Conservation (phyloP, 2,888 invertebrate genomes). For the Ennomos erosarius region DNA sequence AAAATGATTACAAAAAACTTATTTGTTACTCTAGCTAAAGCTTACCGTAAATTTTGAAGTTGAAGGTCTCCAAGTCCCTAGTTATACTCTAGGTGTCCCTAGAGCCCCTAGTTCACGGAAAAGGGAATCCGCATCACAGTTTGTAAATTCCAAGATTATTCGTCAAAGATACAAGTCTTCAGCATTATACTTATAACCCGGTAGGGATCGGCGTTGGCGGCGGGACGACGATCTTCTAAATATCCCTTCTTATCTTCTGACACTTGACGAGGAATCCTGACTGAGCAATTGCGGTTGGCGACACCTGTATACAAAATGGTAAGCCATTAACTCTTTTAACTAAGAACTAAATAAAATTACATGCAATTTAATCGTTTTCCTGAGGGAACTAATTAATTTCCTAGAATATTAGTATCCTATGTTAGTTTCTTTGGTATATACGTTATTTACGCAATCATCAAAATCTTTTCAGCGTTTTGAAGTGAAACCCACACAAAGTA, state of each 20-base stretch:
- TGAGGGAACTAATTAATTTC: too few species aligned
- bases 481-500: neutral
- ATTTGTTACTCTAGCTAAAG: too few species aligned
- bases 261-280: slow-evolving; percentile 96
- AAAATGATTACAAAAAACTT: neutral
- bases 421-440: too few species aligned
- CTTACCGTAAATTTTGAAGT: too few species aligned
- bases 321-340: too few species aligned
- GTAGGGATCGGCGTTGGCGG: slow-evolving; percentile 97
- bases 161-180: slow-evolving; percentile 92
- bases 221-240: slow-evolving; percentile 96
- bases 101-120: too few species aligned
- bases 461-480: neutral
- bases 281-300: slow-evolving; percentile 96
- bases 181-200: slow-evolving; percentile 91
- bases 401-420: too few species aligned
- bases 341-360: too few species aligned
- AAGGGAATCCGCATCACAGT: neutral
- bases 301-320: slow-evolving; percentile 86
- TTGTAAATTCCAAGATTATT: slow-evolving; percentile 70
- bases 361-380: too few species aligned
- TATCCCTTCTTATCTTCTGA: slow-evolving; percentile 97
- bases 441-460: too few species aligned
- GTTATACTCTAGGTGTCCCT: neutral
- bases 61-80: neutral